phyloP scores from a whole-genome alignment of 2,888 invertebrate species.

The Perithous albicinctus region DNA sequence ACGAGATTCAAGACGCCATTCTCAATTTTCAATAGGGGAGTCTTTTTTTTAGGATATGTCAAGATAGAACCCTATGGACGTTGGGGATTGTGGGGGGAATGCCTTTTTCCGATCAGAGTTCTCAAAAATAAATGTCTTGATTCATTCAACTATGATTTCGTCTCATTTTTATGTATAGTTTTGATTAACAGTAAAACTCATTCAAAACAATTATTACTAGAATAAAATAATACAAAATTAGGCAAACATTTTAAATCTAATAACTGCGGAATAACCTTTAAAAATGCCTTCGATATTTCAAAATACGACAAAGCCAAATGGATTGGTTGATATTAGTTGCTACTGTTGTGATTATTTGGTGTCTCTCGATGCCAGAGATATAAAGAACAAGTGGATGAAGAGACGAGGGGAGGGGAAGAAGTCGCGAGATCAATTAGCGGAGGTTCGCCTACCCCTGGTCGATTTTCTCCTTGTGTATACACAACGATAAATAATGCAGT shows the following conservation, averaged over 20 bases:
- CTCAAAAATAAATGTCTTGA: no score
- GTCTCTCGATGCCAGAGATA: conserved; percentile 10
- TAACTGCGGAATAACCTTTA: no score
- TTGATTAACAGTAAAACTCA: no score
- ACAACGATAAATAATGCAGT: conserved; percentile 81
- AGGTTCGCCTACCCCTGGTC: conserved; percentile 63
- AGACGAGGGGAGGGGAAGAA: conserved; percentile 39
- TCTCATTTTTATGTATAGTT: no score
- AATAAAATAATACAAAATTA: no score
- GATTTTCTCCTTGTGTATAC: conserved; percentile 47
- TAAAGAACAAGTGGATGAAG: conserved; percentile 36
- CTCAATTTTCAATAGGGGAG: conserved; percentile 41
- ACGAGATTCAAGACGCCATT: conserved; percentile 41
- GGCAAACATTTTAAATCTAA: no score
- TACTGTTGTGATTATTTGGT: not conserved
- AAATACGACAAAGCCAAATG: not conserved
- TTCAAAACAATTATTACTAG: no score
- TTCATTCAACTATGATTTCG: no score
- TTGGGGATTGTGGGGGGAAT: not conserved
- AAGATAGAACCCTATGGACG: not conserved
- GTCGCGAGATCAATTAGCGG: conserved; percentile 76
- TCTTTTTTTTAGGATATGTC: not conserved
- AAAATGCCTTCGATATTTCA: no score
- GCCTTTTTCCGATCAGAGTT: not conserved
- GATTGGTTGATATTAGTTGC: not conserved